Conservation (phyloP, 2,113 vertebrate genomes). For the Hiodon alosoides region DNA sequence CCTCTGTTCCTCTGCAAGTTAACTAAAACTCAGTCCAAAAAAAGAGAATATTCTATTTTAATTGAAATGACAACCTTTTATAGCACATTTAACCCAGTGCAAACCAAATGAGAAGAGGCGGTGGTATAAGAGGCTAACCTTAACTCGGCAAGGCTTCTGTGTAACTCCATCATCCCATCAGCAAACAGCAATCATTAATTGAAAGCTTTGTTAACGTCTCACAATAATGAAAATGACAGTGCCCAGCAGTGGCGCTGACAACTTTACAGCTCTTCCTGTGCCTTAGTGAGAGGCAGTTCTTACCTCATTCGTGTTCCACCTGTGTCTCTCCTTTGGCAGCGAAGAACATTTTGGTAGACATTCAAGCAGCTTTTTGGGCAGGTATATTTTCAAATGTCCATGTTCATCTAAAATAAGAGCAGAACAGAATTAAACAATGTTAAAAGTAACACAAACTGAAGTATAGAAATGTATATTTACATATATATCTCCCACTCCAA, state of each 20-base stretch:
- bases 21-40: too few species aligned
- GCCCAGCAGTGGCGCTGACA: not conserved
- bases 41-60: too few species aligned
- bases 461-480: too few species aligned
- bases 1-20: too few species aligned
- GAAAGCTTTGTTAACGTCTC: not conserved
- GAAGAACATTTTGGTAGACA: slow-evolving; percentile 99
- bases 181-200: not conserved
- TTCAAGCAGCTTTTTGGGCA: slow-evolving; percentile 99
- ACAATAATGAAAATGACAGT: not conserved
- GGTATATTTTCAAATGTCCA: slow-evolving; percentile 99
- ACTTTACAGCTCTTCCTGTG: not conserved
- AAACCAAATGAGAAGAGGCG: too few species aligned
- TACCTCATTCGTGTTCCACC: slow-evolving; percentile 99
- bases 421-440: not conserved
- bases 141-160: not conserved
- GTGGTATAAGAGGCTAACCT: too few species aligned
- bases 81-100: too few species aligned
- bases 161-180: not conserved
- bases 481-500: too few species aligned
- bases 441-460: not conserved
- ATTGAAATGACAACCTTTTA: too few species aligned
- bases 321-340: slow-evolving; percentile 98
- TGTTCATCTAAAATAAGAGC: slow-evolving; percentile 82
- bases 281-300: slow-evolving; percentile 33